Evolutionary conservation across 1,140 invertebrate species (phyloP).

Genomic region (Glomeris maerens): DNA sequence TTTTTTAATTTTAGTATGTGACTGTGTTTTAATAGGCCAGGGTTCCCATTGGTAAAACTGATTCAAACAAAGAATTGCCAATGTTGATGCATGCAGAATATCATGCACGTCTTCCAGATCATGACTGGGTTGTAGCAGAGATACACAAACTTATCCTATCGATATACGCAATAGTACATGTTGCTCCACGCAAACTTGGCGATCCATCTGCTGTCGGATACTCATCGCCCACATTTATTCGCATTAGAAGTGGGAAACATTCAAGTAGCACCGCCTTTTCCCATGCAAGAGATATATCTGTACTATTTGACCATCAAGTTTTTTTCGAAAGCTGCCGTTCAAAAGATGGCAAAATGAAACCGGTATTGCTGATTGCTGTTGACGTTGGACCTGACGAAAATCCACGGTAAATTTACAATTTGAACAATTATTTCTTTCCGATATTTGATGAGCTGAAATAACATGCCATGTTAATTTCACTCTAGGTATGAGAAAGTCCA

Average conservation of each 20-base stretch:
- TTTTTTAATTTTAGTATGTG: too few relatives aligned
- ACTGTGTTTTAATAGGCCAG: too few relatives aligned
- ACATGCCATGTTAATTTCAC: too few relatives aligned
- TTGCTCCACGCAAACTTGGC: conserved; percentile 22
- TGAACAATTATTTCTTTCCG: too few relatives aligned
- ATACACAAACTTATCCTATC: too few relatives aligned
- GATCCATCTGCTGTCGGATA: too few relatives aligned
- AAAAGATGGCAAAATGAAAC: conserved; percentile 23
- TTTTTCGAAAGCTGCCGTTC: too few relatives aligned
- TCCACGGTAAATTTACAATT: too few relatives aligned
- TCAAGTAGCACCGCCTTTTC: conserved; percentile 22
- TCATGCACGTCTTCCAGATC: conserved; percentile 28
- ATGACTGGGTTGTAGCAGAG: conserved; percentile 31
- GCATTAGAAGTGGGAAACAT: conserved; percentile 28
- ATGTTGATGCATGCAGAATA: conserved; percentile 32
- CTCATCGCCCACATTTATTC: conserved; percentile 29
- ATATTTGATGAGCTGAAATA: too few relatives aligned
- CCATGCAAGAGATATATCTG: conserved; percentile 28
- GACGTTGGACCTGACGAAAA: conserved; percentile 34
- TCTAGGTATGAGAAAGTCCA: conserved; percentile 29
- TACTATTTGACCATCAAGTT: too few relatives aligned
- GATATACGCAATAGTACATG: conserved; percentile 25
- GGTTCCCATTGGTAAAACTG: conserved; percentile 31
- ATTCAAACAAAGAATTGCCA: conserved; percentile 29
- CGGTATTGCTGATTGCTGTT: conserved; percentile 27